Conservation (phyloP, 2,113 vertebrate species). For the Apeltes quadracus region DNA sequence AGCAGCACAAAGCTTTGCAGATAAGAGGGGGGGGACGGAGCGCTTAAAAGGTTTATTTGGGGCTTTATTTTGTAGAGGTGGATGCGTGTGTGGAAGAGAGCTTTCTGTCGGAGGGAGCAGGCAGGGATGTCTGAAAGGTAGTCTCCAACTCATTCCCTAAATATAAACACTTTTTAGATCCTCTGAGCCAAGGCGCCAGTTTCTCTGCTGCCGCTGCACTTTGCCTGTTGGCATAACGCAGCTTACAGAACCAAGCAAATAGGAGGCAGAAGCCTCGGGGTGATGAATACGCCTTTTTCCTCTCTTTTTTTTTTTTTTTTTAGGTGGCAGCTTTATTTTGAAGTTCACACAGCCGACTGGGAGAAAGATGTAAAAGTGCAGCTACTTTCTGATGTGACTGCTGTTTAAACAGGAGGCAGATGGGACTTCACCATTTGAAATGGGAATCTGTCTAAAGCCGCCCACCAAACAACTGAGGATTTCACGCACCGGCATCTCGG, state of each 20-base stretch:
- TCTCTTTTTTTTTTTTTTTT: not conserved
- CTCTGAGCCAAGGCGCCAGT: slow-evolving; percentile 14
- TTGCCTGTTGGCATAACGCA: slow-evolving; percentile 19
- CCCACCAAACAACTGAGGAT: slow-evolving; percentile 27
- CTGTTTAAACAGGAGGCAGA: slow-evolving; percentile 36
- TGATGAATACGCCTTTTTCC: slow-evolving; percentile 39
- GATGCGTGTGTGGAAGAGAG: slow-evolving; percentile 12
- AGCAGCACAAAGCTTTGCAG: slow-evolving; percentile 43
- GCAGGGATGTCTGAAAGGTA: slow-evolving; percentile 5
- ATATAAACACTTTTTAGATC: slow-evolving; percentile 31
- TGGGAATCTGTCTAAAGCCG: slow-evolving; percentile 13
- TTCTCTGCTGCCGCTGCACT: slow-evolving; percentile 29
- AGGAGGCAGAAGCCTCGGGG: slow-evolving; percentile 16
- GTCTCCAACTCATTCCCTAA: slow-evolving; percentile 21
- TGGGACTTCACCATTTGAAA: slow-evolving; percentile 27
- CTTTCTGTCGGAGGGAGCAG: slow-evolving; percentile 6
- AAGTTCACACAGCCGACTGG: slow-evolving; percentile 45
- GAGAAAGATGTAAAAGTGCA: slow-evolving; percentile 26
- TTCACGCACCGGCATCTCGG: not conserved
- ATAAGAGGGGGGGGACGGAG: slow-evolving; percentile 7
- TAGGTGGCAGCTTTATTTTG: slow-evolving; percentile 24
- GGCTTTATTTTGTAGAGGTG: slow-evolving; percentile 34
- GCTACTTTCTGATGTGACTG: slow-evolving; percentile 34
- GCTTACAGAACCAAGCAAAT: slow-evolving; percentile 35
- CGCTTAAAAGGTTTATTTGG: slow-evolving; percentile 54